These are phyloP conservation scores for Enteromius afrohamiltoni DNA, from an alignment of 2,797 vertebrate genomes.

Conservation along the genomic window DNA sequence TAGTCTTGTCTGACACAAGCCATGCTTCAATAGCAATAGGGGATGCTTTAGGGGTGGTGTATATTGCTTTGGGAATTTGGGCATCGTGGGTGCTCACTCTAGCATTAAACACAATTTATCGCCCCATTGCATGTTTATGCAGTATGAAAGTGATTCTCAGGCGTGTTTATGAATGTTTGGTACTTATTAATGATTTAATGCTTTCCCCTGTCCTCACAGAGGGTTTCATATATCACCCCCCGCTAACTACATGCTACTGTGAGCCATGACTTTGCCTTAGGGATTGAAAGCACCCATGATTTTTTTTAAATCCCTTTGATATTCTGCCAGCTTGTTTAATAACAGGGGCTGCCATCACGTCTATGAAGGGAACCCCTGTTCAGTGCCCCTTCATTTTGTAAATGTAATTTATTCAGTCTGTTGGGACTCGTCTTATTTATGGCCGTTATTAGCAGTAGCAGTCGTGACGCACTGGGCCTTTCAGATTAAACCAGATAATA, in stretches of 20 bases:
- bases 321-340: slow-evolving; percentile 30
- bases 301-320: slow-evolving; percentile 10
- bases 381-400: slow-evolving; percentile 9
- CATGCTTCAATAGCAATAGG: slow-evolving; percentile 45
- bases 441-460: background rate
- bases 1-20: slow-evolving; percentile 46
- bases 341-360: slow-evolving; percentile 44
- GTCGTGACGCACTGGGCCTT: background rate
- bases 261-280: slow-evolving; percentile 30
- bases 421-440: slow-evolving; percentile 18
- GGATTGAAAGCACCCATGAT: background rate
- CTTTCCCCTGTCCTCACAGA: slow-evolving; percentile 15
- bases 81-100: slow-evolving; percentile 66
- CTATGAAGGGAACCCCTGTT: slow-evolving; percentile 44
- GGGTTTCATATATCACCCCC: slow-evolving; percentile 43
- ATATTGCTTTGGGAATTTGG: slow-evolving; percentile 63
- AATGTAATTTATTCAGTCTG: slow-evolving; percentile 23
- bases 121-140: slow-evolving; percentile 64
- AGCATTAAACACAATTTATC: slow-evolving; percentile 73
- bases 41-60: slow-evolving; percentile 46
- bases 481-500: slow-evolving; percentile 9
- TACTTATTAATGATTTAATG: slow-evolving; percentile 68
- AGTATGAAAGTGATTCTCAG: slow-evolving; percentile 64
- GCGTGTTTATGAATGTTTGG: slow-evolving; percentile 53
- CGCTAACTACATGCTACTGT: slow-evolving; percentile 20